A percentile compares a stretch with the other conserved stretches of the same genome.
Conservation (phyloP, 1,140 invertebrate species). For the Nasonia giraulti region DNA sequence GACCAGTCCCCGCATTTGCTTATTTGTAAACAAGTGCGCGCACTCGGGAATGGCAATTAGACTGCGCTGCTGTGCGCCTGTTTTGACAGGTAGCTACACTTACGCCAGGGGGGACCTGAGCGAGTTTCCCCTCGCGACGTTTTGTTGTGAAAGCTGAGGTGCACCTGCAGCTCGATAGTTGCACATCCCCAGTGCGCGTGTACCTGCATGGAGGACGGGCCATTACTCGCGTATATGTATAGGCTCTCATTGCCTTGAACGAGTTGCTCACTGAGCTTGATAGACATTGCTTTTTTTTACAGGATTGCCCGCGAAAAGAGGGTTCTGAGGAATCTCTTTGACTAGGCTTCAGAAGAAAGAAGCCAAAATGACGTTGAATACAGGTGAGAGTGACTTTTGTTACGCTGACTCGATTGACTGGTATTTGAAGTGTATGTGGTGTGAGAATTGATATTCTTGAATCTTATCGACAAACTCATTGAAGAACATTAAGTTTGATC, state of each 20-base stretch:
- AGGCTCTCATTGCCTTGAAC: not conserved
- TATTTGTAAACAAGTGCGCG: slow-evolving; percentile 22
- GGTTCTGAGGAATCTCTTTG: slow-evolving; percentile 34
- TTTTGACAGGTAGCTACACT: not conserved
- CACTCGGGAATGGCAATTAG: not conserved
- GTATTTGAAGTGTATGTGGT: too few species aligned
- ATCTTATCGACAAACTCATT: too few species aligned
- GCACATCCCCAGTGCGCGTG: not conserved
- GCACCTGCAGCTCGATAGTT: not conserved
- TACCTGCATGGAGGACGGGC: too few species aligned
- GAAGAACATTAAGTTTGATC: too few species aligned
- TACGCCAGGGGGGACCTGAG: not conserved
- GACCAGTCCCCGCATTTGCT: not conserved
- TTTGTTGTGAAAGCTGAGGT: not conserved
- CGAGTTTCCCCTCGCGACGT: not conserved
- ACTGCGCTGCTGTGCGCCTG: not conserved
- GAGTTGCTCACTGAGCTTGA: not conserved
- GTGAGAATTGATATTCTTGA: too few species aligned
- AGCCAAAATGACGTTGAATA: slow-evolving; percentile 64
- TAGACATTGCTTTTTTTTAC: not conserved
- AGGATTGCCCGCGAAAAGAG: slow-evolving; percentile 33
- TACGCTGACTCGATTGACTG: too few species aligned
- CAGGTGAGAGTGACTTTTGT: slow-evolving; percentile 57
- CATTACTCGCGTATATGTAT: too few species aligned
- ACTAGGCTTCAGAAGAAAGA: slow-evolving; percentile 6